Percentiles rank a stretch among this genome's conserved stretches.
Evolutionary conservation across 2,113 vertebrate genomes (phyloP).

Genomic region (Sisor rabdophorus): DNA sequence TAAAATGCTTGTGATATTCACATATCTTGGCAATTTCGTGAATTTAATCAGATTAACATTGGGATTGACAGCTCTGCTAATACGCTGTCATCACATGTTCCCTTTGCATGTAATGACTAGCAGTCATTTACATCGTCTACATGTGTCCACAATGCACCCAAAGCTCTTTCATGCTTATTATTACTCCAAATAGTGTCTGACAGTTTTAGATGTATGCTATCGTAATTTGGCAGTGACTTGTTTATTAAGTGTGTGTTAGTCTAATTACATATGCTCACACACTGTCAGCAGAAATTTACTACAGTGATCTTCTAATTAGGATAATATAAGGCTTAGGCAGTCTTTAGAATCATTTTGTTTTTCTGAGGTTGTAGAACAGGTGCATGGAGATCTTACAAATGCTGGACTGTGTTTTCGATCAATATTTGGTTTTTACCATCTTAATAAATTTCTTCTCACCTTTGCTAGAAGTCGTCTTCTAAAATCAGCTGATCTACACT

Average conservation of each 20-base stretch:
- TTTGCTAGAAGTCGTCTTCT: neutral
- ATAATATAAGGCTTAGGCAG: slow-evolving; percentile 1
- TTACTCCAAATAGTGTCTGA: slow-evolving; percentile 3
- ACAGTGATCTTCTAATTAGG: slow-evolving; percentile 37
- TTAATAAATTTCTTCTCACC: neutral
- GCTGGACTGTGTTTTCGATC: neutral
- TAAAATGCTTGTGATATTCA: too few relatives aligned
- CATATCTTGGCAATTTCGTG: too few relatives aligned
- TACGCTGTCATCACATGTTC: slow-evolving; percentile 15
- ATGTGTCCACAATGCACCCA: neutral
- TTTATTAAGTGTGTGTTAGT: slow-evolving; percentile 12
- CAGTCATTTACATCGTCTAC: neutral
- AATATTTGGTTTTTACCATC: neutral
- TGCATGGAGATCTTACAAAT: neutral
- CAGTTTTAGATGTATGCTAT: neutral
- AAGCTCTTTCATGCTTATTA: slow-evolving; percentile 14
- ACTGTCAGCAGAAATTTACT: slow-evolving; percentile 11
- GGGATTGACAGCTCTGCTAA: neutral
- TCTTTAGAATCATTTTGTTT: neutral
- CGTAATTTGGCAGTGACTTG: slow-evolving; percentile 17
- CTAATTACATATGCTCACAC: slow-evolving; percentile 23
- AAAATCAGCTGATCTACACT: neutral
- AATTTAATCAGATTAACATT: neutral
- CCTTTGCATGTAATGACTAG: slow-evolving; percentile 12
- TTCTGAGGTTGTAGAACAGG: slow-evolving; percentile 14